These are phyloP conservation scores for Noctua pronuba DNA, from an alignment of 2,888 invertebrate genomes.

Conservation along the genomic window DNA sequence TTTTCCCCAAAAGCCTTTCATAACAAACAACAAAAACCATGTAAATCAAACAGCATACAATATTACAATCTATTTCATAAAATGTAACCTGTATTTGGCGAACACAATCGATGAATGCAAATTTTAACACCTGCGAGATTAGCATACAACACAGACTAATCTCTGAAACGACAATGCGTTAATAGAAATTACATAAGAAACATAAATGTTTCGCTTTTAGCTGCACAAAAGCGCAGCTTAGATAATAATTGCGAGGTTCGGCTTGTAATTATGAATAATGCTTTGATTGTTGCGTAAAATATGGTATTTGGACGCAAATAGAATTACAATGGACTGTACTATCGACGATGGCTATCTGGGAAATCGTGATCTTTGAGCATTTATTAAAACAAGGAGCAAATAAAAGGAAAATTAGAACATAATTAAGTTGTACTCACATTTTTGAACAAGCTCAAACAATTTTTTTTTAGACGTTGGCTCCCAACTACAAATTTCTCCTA, in stretches of 20 bases:
- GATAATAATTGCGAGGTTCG: slow-evolving; percentile 52
- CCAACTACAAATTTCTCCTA: too few relatives aligned
- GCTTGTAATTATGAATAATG: slow-evolving; percentile 58
- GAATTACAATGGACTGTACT: not conserved
- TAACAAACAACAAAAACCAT: not conserved
- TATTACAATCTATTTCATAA: slow-evolving; percentile 19
- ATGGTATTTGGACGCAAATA: not conserved
- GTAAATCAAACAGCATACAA: slow-evolving; percentile 6
- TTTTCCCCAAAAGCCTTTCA: not conserved
- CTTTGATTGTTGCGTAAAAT: slow-evolving; percentile 45
- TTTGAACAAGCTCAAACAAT: not conserved
- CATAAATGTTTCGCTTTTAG: slow-evolving; percentile 7
- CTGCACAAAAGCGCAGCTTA: slow-evolving; percentile 42
- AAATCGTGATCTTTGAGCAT: not conserved
- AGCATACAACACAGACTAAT: slow-evolving; percentile 50
- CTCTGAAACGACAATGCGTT: slow-evolving; percentile 25
- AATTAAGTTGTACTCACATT: not conserved
- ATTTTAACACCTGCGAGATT: slow-evolving; percentile 54
- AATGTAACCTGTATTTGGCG: slow-evolving; percentile 42
- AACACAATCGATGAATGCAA: slow-evolving; percentile 52
- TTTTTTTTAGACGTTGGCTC: too few relatives aligned
- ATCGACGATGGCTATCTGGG: not conserved
- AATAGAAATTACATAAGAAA: slow-evolving; percentile 52
- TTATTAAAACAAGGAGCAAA: not conserved
- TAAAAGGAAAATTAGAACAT: not conserved